Base-by-base conservation (phyloP, 2,113 vertebrate genomes). In the Sclerurus mexicanus region DNA sequence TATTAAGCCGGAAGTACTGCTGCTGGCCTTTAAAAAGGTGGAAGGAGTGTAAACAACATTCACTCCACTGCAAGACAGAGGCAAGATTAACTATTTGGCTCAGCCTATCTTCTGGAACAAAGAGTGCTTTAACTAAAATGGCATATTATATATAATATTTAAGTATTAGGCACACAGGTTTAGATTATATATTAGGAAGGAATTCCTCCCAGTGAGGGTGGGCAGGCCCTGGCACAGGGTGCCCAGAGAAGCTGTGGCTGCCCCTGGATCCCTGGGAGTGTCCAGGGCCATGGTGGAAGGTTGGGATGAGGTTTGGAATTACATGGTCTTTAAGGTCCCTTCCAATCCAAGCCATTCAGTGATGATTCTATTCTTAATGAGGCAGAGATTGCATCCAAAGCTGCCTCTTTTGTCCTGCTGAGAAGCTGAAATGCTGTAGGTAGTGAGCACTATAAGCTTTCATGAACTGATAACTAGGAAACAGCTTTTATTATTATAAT, bases 401-500 rank as follows among this genome's bases (percentile, higher is more conserved):
- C 53, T 91, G 58, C 37, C 31, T 12, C 63, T 84, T 68, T 18
- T 63, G 31, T 42, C 28, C 74, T 91, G 28, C 74, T 79, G 44
- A 14, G 28, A 37, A 91, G 46, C 67, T 75, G 44, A 53, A 86
- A 60, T 46, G 55, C 49, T 93, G 21, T 18, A 84, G 13, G 35
- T 33, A 19, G 18, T 6, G n/a, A 95, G 35, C 40, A 30, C 44
- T 33, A 1, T 12, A 30, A 62, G 63, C 50, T 91, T 74, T 88
- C 74, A 79, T 25, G 53, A 83, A 35, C 86, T 3, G 27, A 89
- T 20, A 77, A 73, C 28, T 27, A 49, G 31, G 60, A 88, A 93
- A 71, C 44, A 77, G 60, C 47, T 93, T 90, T 83, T 89, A 74
- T 90, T 90, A 90, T 75, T 90, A 66, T 83, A 88, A 77, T 67